A percentile compares a stretch with the other conserved stretches of the same genome.
Evolutionary conservation across 1,140 invertebrate species (phyloP).

Genomic region (Aphaenogaster ashmeadi): DNA sequence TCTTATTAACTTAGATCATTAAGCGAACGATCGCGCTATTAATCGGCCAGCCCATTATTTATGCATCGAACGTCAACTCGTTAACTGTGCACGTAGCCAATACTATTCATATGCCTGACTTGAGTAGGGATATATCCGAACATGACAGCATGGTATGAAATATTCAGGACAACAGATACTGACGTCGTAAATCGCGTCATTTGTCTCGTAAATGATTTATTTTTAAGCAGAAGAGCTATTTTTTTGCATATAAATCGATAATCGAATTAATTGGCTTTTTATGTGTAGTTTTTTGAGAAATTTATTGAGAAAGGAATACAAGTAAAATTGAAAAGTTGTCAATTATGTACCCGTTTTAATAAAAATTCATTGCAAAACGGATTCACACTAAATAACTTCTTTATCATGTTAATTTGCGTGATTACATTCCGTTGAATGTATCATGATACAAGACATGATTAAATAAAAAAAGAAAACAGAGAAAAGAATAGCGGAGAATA

Average conservation of each 20-base stretch:
- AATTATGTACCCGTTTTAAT: not conserved
- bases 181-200: constrained; percentile 33
- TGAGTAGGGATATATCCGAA: constrained; percentile 24
- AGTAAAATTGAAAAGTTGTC: not conserved
- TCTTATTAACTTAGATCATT: constrained; percentile 75
- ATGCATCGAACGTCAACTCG: constrained; percentile 68
- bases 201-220: constrained; percentile 16
- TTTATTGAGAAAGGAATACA: not conserved
- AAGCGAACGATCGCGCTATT: constrained; percentile 69
- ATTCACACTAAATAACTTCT: not conserved
- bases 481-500: not conserved
- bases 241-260: not conserved
- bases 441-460: not conserved
- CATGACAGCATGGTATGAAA: not conserved
- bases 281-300: not conserved
- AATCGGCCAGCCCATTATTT: constrained; percentile 69
- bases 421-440: not conserved
- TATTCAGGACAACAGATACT: constrained; percentile 33
- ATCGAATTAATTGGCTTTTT: not conserved
- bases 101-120: constrained; percentile 40
- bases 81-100: constrained; percentile 53
- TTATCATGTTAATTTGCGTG: constrained; percentile 10
- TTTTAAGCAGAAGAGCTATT: not conserved
- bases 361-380: not conserved
- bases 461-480: not conserved